Conservation (phyloP, 2,113 vertebrate genomes). For the Hemiprocne comata region DNA sequence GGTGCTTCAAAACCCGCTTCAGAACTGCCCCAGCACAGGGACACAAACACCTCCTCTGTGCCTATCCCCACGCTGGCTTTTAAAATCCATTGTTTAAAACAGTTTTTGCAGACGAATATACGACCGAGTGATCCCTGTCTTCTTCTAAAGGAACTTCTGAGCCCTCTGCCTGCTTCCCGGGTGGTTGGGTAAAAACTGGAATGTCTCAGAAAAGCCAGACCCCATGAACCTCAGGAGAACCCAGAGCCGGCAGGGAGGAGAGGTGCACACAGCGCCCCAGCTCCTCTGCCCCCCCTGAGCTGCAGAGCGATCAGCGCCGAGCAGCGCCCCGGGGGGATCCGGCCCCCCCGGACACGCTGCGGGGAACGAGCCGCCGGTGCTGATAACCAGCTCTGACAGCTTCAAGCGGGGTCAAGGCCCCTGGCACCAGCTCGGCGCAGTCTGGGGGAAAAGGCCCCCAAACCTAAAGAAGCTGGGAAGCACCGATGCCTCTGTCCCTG, state of each 20-base stretch:
- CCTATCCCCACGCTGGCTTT: background rate
- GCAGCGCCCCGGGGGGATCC: background rate
- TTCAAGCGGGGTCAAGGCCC: background rate
- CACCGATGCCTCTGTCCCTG: rapidly evolving
- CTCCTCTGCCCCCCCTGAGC: background rate
- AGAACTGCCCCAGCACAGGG: background rate
- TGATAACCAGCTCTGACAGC: background rate
- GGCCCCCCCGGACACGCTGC: rapidly evolving
- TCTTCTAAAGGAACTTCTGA: background rate
- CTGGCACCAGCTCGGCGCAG: rapidly evolving
- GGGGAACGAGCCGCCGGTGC: background rate
- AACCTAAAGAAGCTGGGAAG: background rate
- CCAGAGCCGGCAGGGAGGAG: rapidly evolving
- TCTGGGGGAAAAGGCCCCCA: rapidly evolving
- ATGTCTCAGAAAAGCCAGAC: background rate
- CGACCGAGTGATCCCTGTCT: background rate
- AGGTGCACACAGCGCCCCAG: background rate
- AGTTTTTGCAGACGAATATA: background rate
- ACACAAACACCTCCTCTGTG: background rate
- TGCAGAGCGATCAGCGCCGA: rapidly evolving
- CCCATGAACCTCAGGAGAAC: background rate
- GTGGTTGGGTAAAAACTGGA: background rate
- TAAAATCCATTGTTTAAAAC: background rate
- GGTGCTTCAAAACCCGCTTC: background rate
- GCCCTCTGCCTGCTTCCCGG: background rate